Percentiles rank a stretch among this genome's conserved stretches.
Evolutionary conservation across 1,140 invertebrate species (phyloP).

Genomic region (Hyles euphorbiae): DNA sequence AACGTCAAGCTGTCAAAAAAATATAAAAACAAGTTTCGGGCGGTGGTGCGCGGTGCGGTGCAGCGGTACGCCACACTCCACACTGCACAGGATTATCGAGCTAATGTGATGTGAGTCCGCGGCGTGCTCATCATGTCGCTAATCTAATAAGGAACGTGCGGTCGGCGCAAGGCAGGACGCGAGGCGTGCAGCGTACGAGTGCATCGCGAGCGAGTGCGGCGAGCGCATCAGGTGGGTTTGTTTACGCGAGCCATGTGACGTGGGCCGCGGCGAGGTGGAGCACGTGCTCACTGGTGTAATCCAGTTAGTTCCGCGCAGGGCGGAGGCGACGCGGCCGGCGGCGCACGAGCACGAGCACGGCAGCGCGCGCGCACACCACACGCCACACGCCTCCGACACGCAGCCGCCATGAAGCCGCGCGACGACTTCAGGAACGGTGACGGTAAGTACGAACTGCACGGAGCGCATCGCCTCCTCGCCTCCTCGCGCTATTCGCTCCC

Average conservation of each 20-base stretch:
- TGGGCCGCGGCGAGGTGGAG: slow-evolving; percentile 33
- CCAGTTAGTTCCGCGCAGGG: slow-evolving; percentile 26
- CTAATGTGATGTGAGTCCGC: slow-evolving; percentile 4
- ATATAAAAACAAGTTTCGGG: slow-evolving; percentile 21
- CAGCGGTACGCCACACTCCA: not conserved
- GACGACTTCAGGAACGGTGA: slow-evolving; percentile 53
- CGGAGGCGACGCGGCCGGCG: slow-evolving; percentile 11
- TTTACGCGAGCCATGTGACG: slow-evolving; percentile 42
- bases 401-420: slow-evolving; percentile 39
- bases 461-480: not conserved
- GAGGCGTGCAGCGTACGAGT: slow-evolving; percentile 3
- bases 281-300: slow-evolving; percentile 35
- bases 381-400: too few relatives aligned
- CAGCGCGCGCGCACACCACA: not conserved
- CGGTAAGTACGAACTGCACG: slow-evolving; percentile 26
- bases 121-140: slow-evolving; percentile 9
- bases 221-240: slow-evolving; percentile 29
- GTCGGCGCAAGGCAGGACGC: too few relatives aligned
- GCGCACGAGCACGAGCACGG: slow-evolving; percentile 11
- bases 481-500: too few relatives aligned
- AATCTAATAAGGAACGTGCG: slow-evolving; percentile 1
- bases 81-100: not conserved
- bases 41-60: slow-evolving; percentile 5
- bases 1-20: slow-evolving; percentile 12
- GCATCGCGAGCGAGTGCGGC: slow-evolving; percentile 12